Conservation (phyloP, 2,113 vertebrate species). For the Macquaria ambigua region DNA sequence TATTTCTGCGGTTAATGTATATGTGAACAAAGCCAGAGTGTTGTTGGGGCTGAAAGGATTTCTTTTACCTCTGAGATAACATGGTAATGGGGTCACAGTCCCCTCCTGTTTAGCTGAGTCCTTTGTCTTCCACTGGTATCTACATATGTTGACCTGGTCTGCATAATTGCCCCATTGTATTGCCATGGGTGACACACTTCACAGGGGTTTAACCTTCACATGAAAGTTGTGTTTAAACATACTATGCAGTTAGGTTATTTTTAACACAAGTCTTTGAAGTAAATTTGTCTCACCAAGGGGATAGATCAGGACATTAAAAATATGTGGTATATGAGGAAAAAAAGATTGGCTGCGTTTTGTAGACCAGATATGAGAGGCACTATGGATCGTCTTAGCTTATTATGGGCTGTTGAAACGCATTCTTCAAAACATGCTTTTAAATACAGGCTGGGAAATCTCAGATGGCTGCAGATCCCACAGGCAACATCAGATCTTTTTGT, state of each 20-base stretch:
- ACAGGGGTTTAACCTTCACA: constrained; percentile 59
- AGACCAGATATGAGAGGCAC: constrained; percentile 53
- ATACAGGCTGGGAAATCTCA: constrained; percentile 76
- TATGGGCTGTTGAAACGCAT: constrained; percentile 68
- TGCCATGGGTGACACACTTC: constrained; percentile 52
- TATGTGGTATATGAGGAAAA: constrained; percentile 25
- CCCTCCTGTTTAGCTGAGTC: constrained; percentile 43
- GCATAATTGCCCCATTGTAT: constrained; percentile 62
- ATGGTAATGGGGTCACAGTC: constrained; percentile 62
- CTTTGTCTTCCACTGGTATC: constrained; percentile 63
- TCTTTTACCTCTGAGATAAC: constrained; percentile 47
- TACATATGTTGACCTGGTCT: constrained; percentile 62
- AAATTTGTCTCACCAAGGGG: constrained; percentile 41
- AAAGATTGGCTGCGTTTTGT: constrained; percentile 48
- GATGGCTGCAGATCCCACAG: constrained; percentile 75
- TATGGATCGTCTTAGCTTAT: constrained; percentile 71
- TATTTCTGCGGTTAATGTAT: neutral
- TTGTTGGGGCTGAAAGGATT: constrained; percentile 38
- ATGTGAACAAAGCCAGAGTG: neutral
- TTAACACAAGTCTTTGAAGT: constrained; percentile 50
- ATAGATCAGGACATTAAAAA: constrained; percentile 57
- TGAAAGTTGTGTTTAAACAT: constrained; percentile 44
- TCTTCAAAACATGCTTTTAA: constrained; percentile 81
- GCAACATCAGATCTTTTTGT: constrained; percentile 83
- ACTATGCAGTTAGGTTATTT: constrained; percentile 32